These are phyloP conservation scores for Zoanthus solanderi DNA, from an alignment of 92 coral and sea anemone genomes.

Conservation along the genomic window DNA sequence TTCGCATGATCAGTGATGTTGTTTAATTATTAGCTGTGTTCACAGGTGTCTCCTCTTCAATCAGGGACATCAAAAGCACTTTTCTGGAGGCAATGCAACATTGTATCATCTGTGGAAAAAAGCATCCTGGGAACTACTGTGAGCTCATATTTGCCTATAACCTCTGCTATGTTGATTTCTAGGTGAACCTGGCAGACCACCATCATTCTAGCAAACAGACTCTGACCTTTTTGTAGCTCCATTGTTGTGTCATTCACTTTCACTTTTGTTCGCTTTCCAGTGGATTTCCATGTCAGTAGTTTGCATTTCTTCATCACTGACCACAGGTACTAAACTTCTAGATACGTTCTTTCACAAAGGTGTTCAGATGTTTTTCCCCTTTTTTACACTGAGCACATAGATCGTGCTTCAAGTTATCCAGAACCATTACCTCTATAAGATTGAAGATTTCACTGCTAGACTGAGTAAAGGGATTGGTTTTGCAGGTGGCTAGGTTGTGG, in stretches of 20 bases:
- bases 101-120: neutral
- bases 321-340: conserved; percentile 11
- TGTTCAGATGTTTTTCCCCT: conserved; percentile 1
- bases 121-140: neutral
- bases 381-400: neutral
- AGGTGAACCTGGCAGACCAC: neutral
- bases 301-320: conserved; percentile 52
- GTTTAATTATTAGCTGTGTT: neutral
- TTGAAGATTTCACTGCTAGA: no score
- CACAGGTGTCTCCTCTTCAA: neutral
- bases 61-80: neutral
- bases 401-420: neutral
- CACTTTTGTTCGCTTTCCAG: conserved; percentile 34
- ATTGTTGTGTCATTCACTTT: neutral
- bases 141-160: neutral
- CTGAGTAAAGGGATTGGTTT: no score
- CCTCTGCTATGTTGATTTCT: neutral
- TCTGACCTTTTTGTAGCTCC: conserved; percentile 41
- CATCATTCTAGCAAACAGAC: conserved; percentile 21
- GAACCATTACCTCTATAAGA: no score
- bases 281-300: conserved; percentile 41
- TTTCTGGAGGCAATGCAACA: neutral
- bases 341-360: neutral
- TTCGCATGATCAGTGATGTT: neutral
- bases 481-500: neutral